Percentiles rank a stretch among this genome's conserved stretches.
Evolutionary conservation across 2,797 vertebrate genomes (phyloP).

Genomic region (Lophotriccus pileatus): DNA sequence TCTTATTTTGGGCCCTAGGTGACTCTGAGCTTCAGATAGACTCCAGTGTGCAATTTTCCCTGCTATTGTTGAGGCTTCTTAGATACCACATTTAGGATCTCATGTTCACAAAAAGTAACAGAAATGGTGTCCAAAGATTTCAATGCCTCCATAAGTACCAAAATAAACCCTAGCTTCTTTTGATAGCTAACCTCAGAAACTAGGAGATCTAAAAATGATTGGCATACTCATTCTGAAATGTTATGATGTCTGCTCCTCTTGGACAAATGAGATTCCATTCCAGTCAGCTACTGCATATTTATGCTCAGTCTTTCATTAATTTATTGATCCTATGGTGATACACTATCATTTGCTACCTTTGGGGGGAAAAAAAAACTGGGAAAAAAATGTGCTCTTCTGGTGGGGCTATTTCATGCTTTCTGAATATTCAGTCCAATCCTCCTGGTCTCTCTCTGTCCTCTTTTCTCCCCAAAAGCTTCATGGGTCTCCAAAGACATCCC

Average conservation of each 20-base stretch:
- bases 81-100: background rate
- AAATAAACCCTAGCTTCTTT: background rate
- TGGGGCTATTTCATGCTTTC: slow-evolving; percentile 34
- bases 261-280: slow-evolving; percentile 68
- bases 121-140: background rate
- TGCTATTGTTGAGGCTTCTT: background rate
- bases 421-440: slow-evolving; percentile 58
- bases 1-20: background rate
- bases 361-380: background rate
- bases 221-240: slow-evolving; percentile 7
- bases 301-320: slow-evolving; percentile 53
- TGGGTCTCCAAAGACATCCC: slow-evolving; percentile 29
- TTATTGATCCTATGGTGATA: slow-evolving; percentile 10
- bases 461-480: slow-evolving; percentile 42
- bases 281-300: slow-evolving; percentile 65
- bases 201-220: slow-evolving; percentile 32
- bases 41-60: background rate
- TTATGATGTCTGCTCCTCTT: slow-evolving; percentile 20
- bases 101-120: background rate
- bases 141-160: background rate
- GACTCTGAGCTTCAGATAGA: background rate
- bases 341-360: slow-evolving; percentile 1
- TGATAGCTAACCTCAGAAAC: slow-evolving; percentile 8
- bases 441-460: slow-evolving; percentile 70
- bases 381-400: background rate